Evolutionary conservation across 2,888 invertebrate genomes (phyloP), one percentile per base, ranked within the genome.

Genomic region (Agrochola macilenta): DNA sequence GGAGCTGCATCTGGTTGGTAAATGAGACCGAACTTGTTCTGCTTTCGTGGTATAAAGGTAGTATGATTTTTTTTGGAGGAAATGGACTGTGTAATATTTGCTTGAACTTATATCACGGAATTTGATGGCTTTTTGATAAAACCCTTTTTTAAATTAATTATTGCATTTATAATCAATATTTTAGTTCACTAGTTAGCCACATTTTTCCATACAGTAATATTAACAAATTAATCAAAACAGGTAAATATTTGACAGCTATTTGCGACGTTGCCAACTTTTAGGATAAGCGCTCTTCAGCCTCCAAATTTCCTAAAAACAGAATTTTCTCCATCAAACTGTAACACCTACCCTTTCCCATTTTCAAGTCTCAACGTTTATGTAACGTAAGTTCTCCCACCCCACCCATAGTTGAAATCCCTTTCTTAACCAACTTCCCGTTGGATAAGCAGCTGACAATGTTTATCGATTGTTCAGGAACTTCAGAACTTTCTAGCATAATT

Each of bases 361-460:
- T 54, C 39, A 35, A 61, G 57, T 52, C 46, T 65, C 66, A 70
- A 20, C 63, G 39, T 75, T 71, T 81, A 72, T 65, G 69, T 75
- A 72, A 49, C 20, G 23, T 61, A 76, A 85, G 82, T 81, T 85
- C 57, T 46, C 60, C 60, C 58, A 23, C 66, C 63, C 66, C 63
- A 43, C 80, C 84, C 85, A 81, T 81, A 81, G 72, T 81, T 76
- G 1, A 7, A 52, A 63, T 69, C 76, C 81, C 82, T 65, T 76
- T 60, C 82, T 69, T 43, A 69, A 84, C 46, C 39, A 84, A 82
- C 66, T 84, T 72, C 39, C 39, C 70, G 60, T 12, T 20, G 61
- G 69, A 85, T 85, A 81, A 83, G 69, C 82, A 83, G 85, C 82
- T 83, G 82, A 83, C 81, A 85, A 72, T 83, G 85, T 83, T 83